A percentile compares a stretch with the other conserved stretches of the same genome.
Evolutionary conservation across 2,888 invertebrate genomes (phyloP).

Genomic region (Phyllotreta striolata): DNA sequence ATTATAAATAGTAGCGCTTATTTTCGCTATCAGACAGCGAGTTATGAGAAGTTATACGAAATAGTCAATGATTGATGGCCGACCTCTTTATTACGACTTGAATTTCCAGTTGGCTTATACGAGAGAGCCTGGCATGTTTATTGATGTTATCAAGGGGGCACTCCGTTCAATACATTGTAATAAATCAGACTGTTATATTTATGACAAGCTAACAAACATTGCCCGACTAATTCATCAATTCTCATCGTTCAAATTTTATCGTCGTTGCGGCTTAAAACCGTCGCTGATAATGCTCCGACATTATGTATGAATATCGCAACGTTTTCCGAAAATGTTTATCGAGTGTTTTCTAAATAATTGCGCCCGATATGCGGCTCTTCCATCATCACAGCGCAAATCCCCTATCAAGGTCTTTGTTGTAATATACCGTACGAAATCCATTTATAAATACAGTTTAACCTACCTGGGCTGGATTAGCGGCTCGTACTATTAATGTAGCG

Average conservation of each 20-base stretch:
- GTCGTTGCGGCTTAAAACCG: slow-evolving; percentile 22
- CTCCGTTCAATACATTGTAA: slow-evolving; percentile 27
- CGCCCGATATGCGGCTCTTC: no score
- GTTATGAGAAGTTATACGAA: slow-evolving; percentile 28
- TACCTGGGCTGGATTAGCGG: no score
- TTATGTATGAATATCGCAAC: slow-evolving; percentile 1
- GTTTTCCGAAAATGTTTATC: slow-evolving; percentile 19
- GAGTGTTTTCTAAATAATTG: no score
- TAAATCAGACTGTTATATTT: slow-evolving; percentile 32
- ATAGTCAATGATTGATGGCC: slow-evolving; percentile 29
- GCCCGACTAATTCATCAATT: slow-evolving; percentile 29
- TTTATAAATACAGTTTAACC: no score
- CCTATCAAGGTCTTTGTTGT: no score
- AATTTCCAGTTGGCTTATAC: slow-evolving; percentile 31
- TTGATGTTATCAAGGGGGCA: slow-evolving; percentile 32
- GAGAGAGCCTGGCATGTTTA: slow-evolving; percentile 24
- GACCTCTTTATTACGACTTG: slow-evolving; percentile 30
- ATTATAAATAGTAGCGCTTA: background rate
- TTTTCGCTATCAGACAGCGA: slow-evolving; percentile 13
- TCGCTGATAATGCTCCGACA: slow-evolving; percentile 21
- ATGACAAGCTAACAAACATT: slow-evolving; percentile 26
- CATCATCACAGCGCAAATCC: no score
- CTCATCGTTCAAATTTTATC: slow-evolving; percentile 21
- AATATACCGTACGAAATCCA: no score
- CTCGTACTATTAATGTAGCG: no score